Evolutionary conservation across 2,888 invertebrate species (phyloP), one percentile per base, ranked within the genome.

Genomic region (Polydrusus pterygomalis): DNA sequence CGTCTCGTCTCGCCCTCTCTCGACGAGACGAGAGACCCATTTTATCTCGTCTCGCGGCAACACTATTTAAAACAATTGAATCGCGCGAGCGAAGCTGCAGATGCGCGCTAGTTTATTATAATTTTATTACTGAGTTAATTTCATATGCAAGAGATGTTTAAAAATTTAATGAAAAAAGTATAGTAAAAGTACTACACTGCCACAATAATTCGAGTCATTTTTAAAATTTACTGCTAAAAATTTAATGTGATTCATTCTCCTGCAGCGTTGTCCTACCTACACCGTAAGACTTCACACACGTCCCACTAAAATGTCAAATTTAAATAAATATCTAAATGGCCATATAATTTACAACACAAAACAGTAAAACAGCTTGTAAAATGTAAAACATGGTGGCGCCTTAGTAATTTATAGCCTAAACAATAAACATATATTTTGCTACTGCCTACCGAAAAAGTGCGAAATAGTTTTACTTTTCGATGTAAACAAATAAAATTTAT

Each of bases 401-500:
- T 74, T 18, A 18, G 63, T 70, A 74, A 74, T 74, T 74, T 74
- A 74, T 58, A 70, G 34, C 58, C 58, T 62, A 56, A 70, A 64
- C 63, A 69, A 74, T 74, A 69, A 69, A 69, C 74, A 70, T 74
- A 63, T 67, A 67, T 67, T 51, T 18, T 43, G 49, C 45, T 47
- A 58, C 68, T 74, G 64, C 69, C 69, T 68, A 62, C 68, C 51
- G 51, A 20, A 51, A 67, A 60, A 40, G 58, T 60, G 58, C 58
- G 58, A 60, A 60, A 60, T 60, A 60, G 38, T 60, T 60, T 60
- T 17, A 38, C 38, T 60, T n/a, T 38, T 40, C 9, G 38, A 60
- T 74, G 68, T 68, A 68, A 74, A 68, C 62, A 74, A 74, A 74
- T 68, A 62, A 74, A 74, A 74, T 74, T 74, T 68, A 74, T 68